These are phyloP conservation scores for Pantelozetes paolii DNA, from an alignment of 2,888 invertebrate species.

Conservation along the genomic window DNA sequence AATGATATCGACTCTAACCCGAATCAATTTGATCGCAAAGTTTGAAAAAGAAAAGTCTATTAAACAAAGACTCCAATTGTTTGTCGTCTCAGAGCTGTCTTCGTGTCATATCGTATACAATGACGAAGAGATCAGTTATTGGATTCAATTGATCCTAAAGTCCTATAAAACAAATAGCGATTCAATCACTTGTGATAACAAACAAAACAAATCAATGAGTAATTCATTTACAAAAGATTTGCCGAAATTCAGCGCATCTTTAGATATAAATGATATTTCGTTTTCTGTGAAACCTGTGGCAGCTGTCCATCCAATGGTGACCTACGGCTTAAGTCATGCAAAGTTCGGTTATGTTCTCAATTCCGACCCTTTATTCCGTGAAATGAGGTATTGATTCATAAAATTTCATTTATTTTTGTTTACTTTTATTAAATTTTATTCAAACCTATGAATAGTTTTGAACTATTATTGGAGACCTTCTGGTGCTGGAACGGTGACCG, in stretches of 20 bases:
- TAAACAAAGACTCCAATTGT: conserved; percentile 9
- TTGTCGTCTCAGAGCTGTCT: conserved; percentile 29
- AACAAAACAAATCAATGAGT: neutral
- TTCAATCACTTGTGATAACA: neutral
- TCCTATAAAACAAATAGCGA: neutral
- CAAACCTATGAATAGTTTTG: conserved; percentile 43
- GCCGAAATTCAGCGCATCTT: conserved; percentile 30
- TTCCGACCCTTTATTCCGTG: conserved; percentile 33
- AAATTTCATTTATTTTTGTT: too few relatives aligned
- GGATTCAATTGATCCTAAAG: conserved; percentile 8
- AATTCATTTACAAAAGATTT: conserved; percentile 14
- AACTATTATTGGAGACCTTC: conserved; percentile 45
- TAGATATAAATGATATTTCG: conserved; percentile 37
- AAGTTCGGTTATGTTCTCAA: conserved; percentile 37
- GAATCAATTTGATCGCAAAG: conserved; percentile 26
- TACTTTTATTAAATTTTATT: too few relatives aligned
- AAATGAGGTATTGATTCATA: conserved; percentile 34
- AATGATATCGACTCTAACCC: conserved; percentile 28
- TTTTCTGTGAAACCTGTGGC: conserved; percentile 33
- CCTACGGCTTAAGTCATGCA: conserved; percentile 38
- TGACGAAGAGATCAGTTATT: conserved; percentile 30
- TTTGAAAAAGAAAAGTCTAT: conserved; percentile 34
- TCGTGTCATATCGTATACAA: conserved; percentile 36
- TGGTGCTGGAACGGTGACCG: conserved; percentile 46
- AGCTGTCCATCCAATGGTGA: conserved; percentile 26